phyloP scores from a whole-genome alignment of 2,888 invertebrate species.

The Ichneumon xanthorius region DNA sequence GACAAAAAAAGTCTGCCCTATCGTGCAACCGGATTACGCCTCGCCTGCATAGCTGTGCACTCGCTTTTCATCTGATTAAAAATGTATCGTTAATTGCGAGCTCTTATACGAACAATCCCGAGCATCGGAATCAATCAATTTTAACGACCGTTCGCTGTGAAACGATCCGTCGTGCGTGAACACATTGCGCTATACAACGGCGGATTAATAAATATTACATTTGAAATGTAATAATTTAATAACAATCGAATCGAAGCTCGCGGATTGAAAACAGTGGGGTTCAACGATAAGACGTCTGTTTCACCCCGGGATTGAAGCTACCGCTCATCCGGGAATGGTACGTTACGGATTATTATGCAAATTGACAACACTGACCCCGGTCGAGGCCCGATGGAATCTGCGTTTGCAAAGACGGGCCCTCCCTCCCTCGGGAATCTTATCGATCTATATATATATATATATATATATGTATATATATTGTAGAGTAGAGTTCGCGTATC shows the following conservation, averaged over 20 bases:
- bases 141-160: background rate
- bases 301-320: background rate
- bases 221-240: background rate
- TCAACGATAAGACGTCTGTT: background rate
- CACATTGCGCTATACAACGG: background rate
- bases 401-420: slow-evolving; percentile 21
- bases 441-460: slow-evolving; percentile 2
- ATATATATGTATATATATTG: background rate
- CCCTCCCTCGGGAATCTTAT: slow-evolving; percentile 37
- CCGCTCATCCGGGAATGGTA: slow-evolving; percentile 68
- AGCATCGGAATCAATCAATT: background rate
- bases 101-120: background rate
- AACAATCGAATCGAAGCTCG: background rate
- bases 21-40: no score
- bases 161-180: background rate
- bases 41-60: no score
- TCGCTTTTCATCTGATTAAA: background rate
- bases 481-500: slow-evolving; percentile 37
- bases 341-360: slow-evolving; percentile 72
- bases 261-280: background rate
- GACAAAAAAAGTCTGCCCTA: no score
- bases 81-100: background rate
- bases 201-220: background rate
- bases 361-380: slow-evolving; percentile 60
- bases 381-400: slow-evolving; percentile 18